phyloP scores from a whole-genome alignment of 2,113 vertebrate species.

The Seriola dumerili region DNA sequence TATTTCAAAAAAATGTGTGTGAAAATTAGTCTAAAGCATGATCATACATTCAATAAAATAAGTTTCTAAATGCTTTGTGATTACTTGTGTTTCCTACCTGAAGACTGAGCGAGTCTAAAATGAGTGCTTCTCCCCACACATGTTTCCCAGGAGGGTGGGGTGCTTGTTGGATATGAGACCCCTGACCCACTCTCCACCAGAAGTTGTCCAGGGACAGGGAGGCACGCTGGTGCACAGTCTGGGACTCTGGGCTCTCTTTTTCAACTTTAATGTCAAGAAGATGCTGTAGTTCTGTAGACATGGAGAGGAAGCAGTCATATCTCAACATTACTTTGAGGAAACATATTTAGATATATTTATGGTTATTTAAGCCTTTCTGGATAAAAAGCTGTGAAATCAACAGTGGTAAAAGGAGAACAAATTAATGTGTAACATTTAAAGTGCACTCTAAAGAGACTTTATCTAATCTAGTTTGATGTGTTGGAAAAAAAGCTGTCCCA shows the following conservation, averaged over 20 bases:
- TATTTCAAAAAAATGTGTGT: neutral
- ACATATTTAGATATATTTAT: neutral
- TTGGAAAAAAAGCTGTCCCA: conserved; percentile 40
- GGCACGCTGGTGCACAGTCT: conserved; percentile 89
- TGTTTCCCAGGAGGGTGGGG: conserved; percentile 95
- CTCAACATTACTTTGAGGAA: neutral
- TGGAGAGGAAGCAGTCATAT: neutral
- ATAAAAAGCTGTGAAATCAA: neutral
- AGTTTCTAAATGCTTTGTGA: neutral
- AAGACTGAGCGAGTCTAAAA: conserved; percentile 91
- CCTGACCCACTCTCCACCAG: conserved; percentile 97
- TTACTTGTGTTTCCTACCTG: conserved; percentile 83
- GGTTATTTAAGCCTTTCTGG: neutral
- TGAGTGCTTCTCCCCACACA: conserved; percentile 96
- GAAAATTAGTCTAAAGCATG: neutral
- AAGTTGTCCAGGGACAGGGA: conserved; percentile 92
- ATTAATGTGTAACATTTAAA: conserved; percentile 63
- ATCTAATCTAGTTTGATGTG: conserved; percentile 59
- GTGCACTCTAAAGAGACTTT: conserved; percentile 14
- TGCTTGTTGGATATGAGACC: conserved; percentile 97
- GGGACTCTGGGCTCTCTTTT: conserved; percentile 86
- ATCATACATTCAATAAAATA: neutral
- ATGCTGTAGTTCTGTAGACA: conserved; percentile 82
- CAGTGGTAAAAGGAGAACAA: neutral
- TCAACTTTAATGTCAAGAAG: conserved; percentile 80